Base-by-base conservation (phyloP, 2,113 vertebrate species). In the Tachysurus vachellii region DNA sequence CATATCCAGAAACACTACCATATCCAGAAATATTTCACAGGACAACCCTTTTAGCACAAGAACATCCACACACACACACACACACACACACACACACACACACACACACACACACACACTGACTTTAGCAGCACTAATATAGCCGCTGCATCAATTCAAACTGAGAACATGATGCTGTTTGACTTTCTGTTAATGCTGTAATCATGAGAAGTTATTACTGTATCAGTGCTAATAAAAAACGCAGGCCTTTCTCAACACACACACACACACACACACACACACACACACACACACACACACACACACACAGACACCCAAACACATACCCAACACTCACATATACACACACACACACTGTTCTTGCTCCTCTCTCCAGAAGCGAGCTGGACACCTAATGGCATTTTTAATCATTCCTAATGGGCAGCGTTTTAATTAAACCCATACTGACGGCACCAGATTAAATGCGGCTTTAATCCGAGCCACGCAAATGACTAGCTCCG, bases 391-490 rank as follows among this genome's bases (percentile, higher is more conserved):
- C 86, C 86, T 89, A 87, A 89, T 85, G 88, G 82, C 87, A 79
- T 88, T 88, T 90, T 88, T 88, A 90, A 88, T 88, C 87, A 88
- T 87, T 89, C 83, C 87, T 89, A 89, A 89, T 89, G 87, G 88
- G 76, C 75, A 87, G 81, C 84, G 80, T 85, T 89, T 88, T 91
- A 91, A 91, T 91, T 91, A 91, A 91, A 91, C 87, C 84, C 85
- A 91, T 88, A 89, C 87, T 88, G 88, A 88, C 82, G 75, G 87
- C 85, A 87, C 87, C 88, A 89, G 85, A 89, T 91, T 89, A 89
- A 89, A 89, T 85, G 85, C n/a, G 75, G 91, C 70, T 87, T 92
- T 94, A 96, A 96, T 95, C 93, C 83, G 93, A 94, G 94, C 95
- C 93, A 93, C 88, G 90, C 89, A 95, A 95, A 93, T 93, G 89